A percentile compares a stretch with the other conserved stretches of the same genome.
These are phyloP conservation scores for Podilymbus podiceps DNA, from an alignment of 2,113 vertebrate species.

Conservation along the genomic window DNA sequence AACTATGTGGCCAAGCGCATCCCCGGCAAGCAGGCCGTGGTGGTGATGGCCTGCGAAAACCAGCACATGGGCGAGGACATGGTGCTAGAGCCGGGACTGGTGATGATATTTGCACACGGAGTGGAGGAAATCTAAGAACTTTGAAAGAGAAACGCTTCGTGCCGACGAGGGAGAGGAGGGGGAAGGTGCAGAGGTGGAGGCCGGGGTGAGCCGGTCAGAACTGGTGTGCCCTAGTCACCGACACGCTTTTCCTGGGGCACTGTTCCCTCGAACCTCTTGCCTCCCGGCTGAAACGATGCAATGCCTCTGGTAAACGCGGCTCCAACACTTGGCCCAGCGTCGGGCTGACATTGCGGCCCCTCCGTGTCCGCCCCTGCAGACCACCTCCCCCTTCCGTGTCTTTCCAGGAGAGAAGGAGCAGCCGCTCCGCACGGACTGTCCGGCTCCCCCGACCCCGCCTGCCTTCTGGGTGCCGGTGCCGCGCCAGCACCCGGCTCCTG, in stretches of 20 bases:
- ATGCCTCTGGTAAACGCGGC: neutral
- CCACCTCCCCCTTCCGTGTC: neutral
- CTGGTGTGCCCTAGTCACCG: neutral
- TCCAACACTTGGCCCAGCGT: neutral
- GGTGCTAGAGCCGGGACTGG: constrained; percentile 95
- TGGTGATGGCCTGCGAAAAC: constrained; percentile 98
- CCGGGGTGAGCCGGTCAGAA: neutral
- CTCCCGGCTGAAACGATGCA: neutral
- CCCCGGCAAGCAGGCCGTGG: constrained; percentile 96
- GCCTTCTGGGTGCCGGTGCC: neutral
- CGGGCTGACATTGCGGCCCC: neutral
- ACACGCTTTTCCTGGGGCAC: neutral
- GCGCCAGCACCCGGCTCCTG: neutral
- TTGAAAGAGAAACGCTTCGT: neutral
- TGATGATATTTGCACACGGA: constrained; percentile 97
- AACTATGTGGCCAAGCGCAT: constrained; percentile 98
- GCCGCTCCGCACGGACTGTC: neutral
- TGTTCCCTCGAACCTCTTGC: neutral
- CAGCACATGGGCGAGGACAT: constrained; percentile 99
- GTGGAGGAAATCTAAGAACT: constrained; percentile 87
- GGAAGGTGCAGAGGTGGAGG: neutral
- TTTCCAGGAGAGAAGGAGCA: constrained; percentile 26
- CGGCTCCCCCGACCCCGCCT: neutral
- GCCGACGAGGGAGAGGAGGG: neutral
- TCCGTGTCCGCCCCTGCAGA: neutral